A percentile compares a stretch with the other conserved stretches of the same genome.
These are phyloP conservation scores for Ammodytes dubius DNA, from an alignment of 2,113 vertebrate species.

Conservation along the genomic window DNA sequence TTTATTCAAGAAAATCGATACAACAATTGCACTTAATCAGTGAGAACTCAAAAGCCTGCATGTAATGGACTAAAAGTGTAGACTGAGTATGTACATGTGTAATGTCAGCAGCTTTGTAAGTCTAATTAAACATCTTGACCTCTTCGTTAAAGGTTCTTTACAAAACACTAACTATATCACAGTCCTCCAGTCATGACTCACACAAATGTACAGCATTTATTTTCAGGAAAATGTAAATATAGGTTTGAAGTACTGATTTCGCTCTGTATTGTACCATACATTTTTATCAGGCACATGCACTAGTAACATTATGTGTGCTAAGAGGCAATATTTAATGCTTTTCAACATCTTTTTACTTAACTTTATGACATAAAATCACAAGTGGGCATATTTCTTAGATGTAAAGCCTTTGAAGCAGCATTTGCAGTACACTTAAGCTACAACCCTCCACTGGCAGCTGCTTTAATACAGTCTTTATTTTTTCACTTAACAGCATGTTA, in stretches of 20 bases:
- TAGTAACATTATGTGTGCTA: constrained; percentile 21
- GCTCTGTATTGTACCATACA: background rate
- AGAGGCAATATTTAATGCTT: constrained; percentile 21
- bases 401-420: constrained; percentile 33
- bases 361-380: background rate
- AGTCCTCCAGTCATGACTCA: background rate
- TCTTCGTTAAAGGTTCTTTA: background rate
- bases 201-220: background rate
- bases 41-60: background rate
- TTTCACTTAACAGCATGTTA: background rate
- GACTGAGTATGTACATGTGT: background rate
- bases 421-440: constrained; percentile 5
- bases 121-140: background rate
- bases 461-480: constrained; percentile 14
- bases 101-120: background rate
- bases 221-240: background rate
- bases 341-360: constrained; percentile 16
- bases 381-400: constrained; percentile 10
- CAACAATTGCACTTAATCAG: background rate
- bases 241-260: background rate
- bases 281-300: constrained; percentile 10
- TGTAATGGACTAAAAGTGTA: background rate
- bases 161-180: too few species aligned
- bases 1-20: background rate
- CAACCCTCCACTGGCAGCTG: constrained; percentile 9